phyloP scores from a whole-genome alignment of 1,140 invertebrate species.

The Hyposmocoma kahamanoa region DNA sequence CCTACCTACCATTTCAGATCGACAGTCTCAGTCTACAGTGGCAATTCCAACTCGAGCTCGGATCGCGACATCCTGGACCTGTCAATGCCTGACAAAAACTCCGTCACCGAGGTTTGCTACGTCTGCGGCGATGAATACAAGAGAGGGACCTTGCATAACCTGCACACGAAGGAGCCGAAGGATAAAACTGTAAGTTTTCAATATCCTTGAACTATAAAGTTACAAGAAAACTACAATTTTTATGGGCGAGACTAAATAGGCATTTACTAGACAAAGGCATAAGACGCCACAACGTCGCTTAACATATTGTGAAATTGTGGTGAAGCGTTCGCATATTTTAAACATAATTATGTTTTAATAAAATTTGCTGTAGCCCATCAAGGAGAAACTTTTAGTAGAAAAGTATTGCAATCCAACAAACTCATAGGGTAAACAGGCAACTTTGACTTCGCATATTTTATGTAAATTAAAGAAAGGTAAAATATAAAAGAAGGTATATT shows the following conservation, averaged over 20 bases:
- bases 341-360: no score
- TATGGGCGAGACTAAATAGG: not conserved
- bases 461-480: no score
- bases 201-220: no score
- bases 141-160: slow-evolving; percentile 81
- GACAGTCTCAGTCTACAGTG: slow-evolving; percentile 65
- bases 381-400: no score
- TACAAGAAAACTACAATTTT: not conserved
- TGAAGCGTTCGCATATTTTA: no score
- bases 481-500: no score
- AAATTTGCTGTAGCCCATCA: no score
- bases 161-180: slow-evolving; percentile 75
- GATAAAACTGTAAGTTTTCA: slow-evolving; percentile 61
- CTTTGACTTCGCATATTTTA: no score
- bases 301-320: no score
- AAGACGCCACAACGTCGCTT: no score
- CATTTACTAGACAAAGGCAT: not conserved
- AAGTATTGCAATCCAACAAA: no score
- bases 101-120: slow-evolving; percentile 90
- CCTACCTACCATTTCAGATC: slow-evolving; percentile 38
- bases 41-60: slow-evolving; percentile 67
- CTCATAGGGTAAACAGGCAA: no score
- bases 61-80: slow-evolving; percentile 85
- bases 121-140: slow-evolving; percentile 92
- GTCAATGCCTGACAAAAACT: slow-evolving; percentile 93